Evolutionary conservation across 2,113 vertebrate genomes (phyloP).

Genomic region (Caretta caretta): DNA sequence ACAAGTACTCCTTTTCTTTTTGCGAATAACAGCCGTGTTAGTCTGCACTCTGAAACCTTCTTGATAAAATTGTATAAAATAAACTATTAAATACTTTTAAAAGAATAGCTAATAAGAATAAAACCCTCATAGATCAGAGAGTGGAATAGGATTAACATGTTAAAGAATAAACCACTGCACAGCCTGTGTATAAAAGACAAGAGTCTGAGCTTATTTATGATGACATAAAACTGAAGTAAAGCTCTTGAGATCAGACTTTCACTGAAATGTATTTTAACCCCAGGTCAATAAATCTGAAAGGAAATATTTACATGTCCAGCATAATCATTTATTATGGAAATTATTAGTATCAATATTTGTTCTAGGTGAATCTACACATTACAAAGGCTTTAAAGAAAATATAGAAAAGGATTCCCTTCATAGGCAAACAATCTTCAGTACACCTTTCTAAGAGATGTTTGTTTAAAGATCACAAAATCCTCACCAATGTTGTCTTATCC

Average conservation of each 20-base stretch:
- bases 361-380: neutral
- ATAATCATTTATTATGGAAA: neutral
- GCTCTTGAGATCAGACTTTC: neutral
- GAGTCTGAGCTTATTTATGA: neutral
- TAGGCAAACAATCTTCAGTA: neutral
- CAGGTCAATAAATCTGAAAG: rapidly evolving
- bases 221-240: rapidly evolving
- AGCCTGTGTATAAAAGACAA: neutral
- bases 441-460: neutral
- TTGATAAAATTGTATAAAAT: too few species aligned
- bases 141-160: rapidly evolving
- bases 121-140: rapidly evolving
- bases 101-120: rapidly evolving
- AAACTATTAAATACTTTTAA: neutral
- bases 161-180: rapidly evolving
- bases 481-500: neutral
- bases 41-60: too few species aligned
- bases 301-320: neutral
- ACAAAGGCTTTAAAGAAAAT: neutral
- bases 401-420: neutral
- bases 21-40: too few species aligned
- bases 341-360: neutral
- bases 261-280: neutral
- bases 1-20: too few species aligned
- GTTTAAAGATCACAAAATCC: neutral